These are phyloP conservation scores for Lepus americanus DNA, from an alignment of 2,113 vertebrate species.

Conservation along the genomic window DNA sequence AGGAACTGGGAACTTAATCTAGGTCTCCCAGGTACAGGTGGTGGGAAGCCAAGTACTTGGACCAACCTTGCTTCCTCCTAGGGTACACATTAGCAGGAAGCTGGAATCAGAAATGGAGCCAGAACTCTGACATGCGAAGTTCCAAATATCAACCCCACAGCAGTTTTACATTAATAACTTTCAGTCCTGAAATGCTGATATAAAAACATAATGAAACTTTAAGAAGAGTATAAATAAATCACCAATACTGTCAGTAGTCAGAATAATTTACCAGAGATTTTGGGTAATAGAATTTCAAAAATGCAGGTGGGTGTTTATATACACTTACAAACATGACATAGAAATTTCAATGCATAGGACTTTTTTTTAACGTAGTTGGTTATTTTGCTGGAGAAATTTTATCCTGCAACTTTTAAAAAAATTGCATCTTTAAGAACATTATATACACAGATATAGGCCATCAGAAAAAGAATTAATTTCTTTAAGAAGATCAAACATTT, in stretches of 20 bases:
- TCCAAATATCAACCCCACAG: too few relatives aligned
- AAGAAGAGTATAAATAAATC: not conserved
- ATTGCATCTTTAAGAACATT: not conserved
- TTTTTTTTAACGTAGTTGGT: not conserved
- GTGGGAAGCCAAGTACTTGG: too few relatives aligned
- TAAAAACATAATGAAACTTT: not conserved
- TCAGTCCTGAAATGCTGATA: not conserved
- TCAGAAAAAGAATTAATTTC: not conserved
- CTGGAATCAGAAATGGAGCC: too few relatives aligned
- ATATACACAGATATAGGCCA: not conserved
- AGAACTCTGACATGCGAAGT: too few relatives aligned
- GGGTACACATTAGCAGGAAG: too few relatives aligned
- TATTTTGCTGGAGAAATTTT: not conserved
- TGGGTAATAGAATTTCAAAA: not conserved
- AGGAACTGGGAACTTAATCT: too few relatives aligned
- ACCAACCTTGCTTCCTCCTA: too few relatives aligned
- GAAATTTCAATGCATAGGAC: not conserved
- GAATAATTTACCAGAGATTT: not conserved
- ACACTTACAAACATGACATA: not conserved
- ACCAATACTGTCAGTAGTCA: not conserved
- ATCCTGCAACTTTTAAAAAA: not conserved
- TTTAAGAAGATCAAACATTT: not conserved
- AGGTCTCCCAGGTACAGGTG: too few relatives aligned
- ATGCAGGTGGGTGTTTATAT: not conserved
- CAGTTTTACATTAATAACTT: too few relatives aligned